These are phyloP conservation scores for Holcopasites calliopsidis DNA, from an alignment of 1,140 invertebrate genomes.

Conservation along the genomic window DNA sequence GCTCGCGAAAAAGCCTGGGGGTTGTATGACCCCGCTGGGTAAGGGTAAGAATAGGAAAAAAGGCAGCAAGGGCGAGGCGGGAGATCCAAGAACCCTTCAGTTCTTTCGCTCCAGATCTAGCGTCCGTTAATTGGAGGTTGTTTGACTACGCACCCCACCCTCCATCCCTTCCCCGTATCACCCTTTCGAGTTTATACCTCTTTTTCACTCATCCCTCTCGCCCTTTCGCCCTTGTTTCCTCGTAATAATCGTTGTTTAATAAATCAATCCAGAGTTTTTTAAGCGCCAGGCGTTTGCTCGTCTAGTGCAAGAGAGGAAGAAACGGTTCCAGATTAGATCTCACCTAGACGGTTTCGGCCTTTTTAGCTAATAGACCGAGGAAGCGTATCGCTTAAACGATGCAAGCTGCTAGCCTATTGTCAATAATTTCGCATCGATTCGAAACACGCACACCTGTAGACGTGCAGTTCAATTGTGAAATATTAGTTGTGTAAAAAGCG, in stretches of 20 bases:
- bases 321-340: too few species aligned
- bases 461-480: too few species aligned
- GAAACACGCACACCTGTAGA: too few species aligned
- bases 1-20: slow-evolving; percentile 44
- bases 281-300: too few species aligned
- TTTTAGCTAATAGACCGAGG: too few species aligned
- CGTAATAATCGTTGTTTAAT: neutral
- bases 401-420: too few species aligned
- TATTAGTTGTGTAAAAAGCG: too few species aligned
- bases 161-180: slow-evolving; percentile 24
- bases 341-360: too few species aligned
- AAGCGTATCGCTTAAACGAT: too few species aligned
- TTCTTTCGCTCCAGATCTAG: slow-evolving; percentile 75
- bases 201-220: neutral
- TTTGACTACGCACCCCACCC: slow-evolving; percentile 58
- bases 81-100: slow-evolving; percentile 70
- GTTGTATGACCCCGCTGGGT: slow-evolving; percentile 3
- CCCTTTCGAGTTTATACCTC: neutral
- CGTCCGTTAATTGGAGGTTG: slow-evolving; percentile 77
- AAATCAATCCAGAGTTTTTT: too few species aligned
- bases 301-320: too few species aligned
- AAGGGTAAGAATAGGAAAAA: slow-evolving; percentile 38
- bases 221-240: neutral
- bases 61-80: slow-evolving; percentile 48
- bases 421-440: too few species aligned